phyloP scores from a whole-genome alignment of 2,888 invertebrate species.

The Thelaira solivaga region DNA sequence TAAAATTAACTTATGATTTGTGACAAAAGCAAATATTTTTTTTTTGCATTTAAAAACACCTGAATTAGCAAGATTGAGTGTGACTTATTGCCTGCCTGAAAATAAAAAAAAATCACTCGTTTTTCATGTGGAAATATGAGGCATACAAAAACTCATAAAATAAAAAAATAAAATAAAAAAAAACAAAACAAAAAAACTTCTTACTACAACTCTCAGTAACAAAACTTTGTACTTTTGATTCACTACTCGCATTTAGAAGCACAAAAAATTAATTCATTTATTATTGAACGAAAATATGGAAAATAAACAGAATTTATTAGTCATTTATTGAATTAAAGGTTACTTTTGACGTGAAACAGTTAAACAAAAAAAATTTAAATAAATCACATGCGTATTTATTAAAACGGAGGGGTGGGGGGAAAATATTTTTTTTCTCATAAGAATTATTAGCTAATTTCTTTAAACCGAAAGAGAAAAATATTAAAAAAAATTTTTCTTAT shows the following conservation, averaged over 20 bases:
- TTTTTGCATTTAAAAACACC: constrained; percentile 31
- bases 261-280: constrained; percentile 9
- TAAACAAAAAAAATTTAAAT: background rate
- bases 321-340: constrained; percentile 27
- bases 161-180: too few species aligned
- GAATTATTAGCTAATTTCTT: too few species aligned
- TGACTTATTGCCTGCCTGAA: constrained; percentile 27
- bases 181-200: too few species aligned
- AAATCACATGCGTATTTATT: too few species aligned
- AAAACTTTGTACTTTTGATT: constrained; percentile 37
- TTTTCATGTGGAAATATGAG: constrained; percentile 42
- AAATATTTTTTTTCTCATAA: too few species aligned
- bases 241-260: background rate
- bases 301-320: constrained; percentile 33
- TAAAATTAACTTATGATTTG: background rate
- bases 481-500: too few species aligned
- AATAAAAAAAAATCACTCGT: background rate
- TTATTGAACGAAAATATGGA: constrained; percentile 9
- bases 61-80: constrained; percentile 42
- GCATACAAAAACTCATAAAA: constrained; percentile 26
- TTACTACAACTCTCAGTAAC: constrained; percentile 5
- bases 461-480: too few species aligned
- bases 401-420: too few species aligned
- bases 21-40: background rate
- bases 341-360: background rate